These are phyloP conservation scores for Podotricha telesiphe DNA, from an alignment of 2,888 invertebrate species.

Conservation along the genomic window DNA sequence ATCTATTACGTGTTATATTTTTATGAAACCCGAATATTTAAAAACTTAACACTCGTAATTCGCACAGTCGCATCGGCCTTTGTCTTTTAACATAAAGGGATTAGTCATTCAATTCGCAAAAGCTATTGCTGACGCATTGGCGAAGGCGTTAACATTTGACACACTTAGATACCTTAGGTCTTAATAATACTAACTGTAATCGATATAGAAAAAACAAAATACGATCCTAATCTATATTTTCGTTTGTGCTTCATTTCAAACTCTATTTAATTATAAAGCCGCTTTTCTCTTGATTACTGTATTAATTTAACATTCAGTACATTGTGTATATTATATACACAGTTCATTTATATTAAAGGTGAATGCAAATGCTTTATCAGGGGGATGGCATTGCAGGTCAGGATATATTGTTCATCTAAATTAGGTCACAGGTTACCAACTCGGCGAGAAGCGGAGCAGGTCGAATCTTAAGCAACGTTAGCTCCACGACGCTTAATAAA, in stretches of 20 bases:
- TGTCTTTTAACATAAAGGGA: conserved; percentile 34
- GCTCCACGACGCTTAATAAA: conserved; percentile 48
- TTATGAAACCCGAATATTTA: conserved; percentile 1
- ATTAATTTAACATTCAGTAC: not conserved
- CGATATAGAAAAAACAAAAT: not conserved
- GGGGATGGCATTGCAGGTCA: conserved; percentile 30
- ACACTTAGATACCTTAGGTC: conserved; percentile 5
- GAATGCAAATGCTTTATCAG: conserved; percentile 21
- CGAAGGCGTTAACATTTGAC: conserved; percentile 25
- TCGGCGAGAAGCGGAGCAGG: conserved; percentile 33
- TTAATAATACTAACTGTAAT: conserved; percentile 2
- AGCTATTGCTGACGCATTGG: conserved; percentile 34
- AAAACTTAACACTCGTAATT: conserved; percentile 36
- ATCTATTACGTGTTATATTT: not conserved
- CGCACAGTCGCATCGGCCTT: conserved; percentile 31
- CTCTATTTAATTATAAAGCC: not conserved
- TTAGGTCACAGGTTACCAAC: conserved; percentile 39
- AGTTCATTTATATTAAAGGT: not conserved
- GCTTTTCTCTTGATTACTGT: not conserved
- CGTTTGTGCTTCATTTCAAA: not conserved
- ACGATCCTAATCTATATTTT: not conserved
- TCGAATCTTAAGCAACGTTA: conserved; percentile 36
- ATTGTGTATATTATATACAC: not conserved
- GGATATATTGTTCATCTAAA: conserved; percentile 33
- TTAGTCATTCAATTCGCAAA: conserved; percentile 36